A percentile compares a stretch with the other conserved stretches of the same genome.
Conservation (phyloP, 1,140 invertebrate genomes). For the Drosophila repleta region DNA sequence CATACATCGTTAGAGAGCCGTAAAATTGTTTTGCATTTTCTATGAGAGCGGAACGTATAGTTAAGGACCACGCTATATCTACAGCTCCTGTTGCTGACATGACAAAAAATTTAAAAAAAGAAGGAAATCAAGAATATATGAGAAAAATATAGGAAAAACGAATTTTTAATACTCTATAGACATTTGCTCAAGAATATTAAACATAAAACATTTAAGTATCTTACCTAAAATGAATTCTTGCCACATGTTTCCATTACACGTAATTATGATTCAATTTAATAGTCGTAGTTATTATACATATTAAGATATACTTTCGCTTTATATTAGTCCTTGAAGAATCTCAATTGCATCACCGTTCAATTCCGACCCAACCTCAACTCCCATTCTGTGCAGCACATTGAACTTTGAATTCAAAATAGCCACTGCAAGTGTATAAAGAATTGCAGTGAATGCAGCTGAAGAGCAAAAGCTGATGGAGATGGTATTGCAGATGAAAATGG, state of each 20-base stretch:
- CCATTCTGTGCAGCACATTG: too few relatives aligned
- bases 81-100: constrained; percentile 50
- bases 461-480: constrained; percentile 12
- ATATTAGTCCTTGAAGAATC: too few relatives aligned
- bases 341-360: too few relatives aligned
- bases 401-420: too few relatives aligned
- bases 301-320: too few relatives aligned
- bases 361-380: too few relatives aligned
- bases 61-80: constrained; percentile 24
- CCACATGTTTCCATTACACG: too few relatives aligned
- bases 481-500: neutral
- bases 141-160: neutral
- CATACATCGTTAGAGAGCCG: constrained; percentile 63
- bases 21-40: constrained; percentile 69
- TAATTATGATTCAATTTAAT: too few relatives aligned
- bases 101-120: constrained; percentile 10
- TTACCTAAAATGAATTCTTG: too few relatives aligned
- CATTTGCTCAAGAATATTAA: neutral
- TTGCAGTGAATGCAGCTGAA: constrained; percentile 40
- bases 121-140: neutral
- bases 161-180: neutral
- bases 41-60: constrained; percentile 39
- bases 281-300: too few relatives aligned
- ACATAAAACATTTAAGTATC: too few relatives aligned
- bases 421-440: constrained; percentile 10